Evolutionary conservation across 2,888 invertebrate species (phyloP).

Genomic region (Hipparchia semele): DNA sequence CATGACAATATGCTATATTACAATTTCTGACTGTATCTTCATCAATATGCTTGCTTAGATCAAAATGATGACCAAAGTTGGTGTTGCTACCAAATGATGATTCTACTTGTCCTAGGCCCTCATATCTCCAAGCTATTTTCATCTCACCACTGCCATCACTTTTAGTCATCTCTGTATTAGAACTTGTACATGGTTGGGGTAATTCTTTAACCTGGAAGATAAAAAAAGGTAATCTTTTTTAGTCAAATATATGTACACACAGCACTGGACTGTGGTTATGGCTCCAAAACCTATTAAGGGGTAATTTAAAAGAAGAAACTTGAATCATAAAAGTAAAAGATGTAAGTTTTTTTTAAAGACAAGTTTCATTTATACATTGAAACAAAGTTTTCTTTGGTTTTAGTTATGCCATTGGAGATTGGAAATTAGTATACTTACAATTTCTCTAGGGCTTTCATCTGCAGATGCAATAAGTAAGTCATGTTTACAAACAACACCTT

Average conservation of each 20-base stretch:
- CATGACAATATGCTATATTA: constrained; percentile 83
- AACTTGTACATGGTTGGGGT: constrained; percentile 77
- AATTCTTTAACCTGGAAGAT: constrained; percentile 67
- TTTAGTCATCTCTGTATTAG: constrained; percentile 69
- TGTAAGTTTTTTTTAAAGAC: too few relatives aligned
- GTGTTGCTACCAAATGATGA: constrained; percentile 73
- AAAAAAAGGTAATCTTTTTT: constrained; percentile 6
- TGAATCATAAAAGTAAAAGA: too few relatives aligned
- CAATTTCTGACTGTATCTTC: constrained; percentile 80
- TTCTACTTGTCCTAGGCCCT: constrained; percentile 87
- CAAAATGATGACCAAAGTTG: constrained; percentile 91
- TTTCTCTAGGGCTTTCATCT: constrained; percentile 85
- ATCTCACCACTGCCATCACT: constrained; percentile 80
- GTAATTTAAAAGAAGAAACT: too few relatives aligned
- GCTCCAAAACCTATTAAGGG: too few relatives aligned
- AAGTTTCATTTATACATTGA: too few relatives aligned
- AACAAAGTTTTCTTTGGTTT: too few relatives aligned
- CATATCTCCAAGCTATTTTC: constrained; percentile 96
- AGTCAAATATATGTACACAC: too few relatives aligned
- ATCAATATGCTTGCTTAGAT: constrained; percentile 89
- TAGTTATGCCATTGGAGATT: too few relatives aligned
- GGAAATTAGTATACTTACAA: constrained; percentile 71
- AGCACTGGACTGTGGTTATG: too few relatives aligned
- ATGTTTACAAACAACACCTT: constrained; percentile 91
- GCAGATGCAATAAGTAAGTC: constrained; percentile 88